Evolutionary conservation across 2,797 vertebrate genomes (phyloP).

Genomic region (Chiloscyllium punctatum): DNA sequence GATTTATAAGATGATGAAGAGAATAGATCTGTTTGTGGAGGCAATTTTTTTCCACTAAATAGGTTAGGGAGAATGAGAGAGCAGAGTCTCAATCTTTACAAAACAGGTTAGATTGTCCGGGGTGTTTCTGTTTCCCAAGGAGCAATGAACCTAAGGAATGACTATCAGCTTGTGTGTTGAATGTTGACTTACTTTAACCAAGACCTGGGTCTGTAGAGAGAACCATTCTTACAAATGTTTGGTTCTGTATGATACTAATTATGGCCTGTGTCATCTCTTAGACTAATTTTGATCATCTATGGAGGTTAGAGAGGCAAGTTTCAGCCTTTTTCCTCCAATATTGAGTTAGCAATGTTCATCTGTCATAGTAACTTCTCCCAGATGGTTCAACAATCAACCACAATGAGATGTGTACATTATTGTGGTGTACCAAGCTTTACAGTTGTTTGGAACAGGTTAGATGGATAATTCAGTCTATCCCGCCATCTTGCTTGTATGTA

Average conservation of each 20-base stretch:
- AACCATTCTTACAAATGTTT: background rate
- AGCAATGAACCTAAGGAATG: background rate
- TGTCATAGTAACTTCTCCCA: background rate
- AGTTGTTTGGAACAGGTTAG: background rate
- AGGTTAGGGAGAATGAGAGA: background rate
- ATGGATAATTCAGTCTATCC: background rate
- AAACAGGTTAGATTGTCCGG: background rate
- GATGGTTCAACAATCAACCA: background rate
- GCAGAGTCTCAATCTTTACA: background rate
- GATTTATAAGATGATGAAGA: background rate
- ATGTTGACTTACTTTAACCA: background rate
- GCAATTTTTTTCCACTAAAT: background rate
- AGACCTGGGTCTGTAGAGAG: background rate
- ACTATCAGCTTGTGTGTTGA: background rate
- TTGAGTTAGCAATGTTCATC: background rate
- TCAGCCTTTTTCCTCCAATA: background rate
- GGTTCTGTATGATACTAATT: background rate
- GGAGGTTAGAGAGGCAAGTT: background rate
- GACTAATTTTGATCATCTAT: background rate
- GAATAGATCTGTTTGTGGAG: background rate
- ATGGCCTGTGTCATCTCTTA: background rate
- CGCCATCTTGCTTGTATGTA: background rate
- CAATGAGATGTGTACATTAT: background rate
- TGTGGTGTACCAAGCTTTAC: background rate
- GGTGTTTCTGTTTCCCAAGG: background rate